Conservation (phyloP, 2,113 vertebrate genomes). For the Mugil cephalus region DNA sequence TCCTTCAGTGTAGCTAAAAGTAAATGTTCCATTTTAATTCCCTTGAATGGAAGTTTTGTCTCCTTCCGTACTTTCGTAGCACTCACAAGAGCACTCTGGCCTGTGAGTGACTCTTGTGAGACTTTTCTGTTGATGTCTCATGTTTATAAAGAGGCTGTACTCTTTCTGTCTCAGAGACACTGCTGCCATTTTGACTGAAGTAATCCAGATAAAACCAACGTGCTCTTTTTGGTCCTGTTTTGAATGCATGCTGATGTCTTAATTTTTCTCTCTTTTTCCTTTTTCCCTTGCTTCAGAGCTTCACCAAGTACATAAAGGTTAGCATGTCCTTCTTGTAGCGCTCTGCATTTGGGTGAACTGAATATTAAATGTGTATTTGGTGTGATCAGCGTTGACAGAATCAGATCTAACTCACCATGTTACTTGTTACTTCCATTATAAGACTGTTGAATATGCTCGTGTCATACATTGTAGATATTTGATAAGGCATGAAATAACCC, state of each 20-base stretch:
- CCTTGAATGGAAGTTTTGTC: background rate
- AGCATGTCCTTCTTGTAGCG: slow-evolving; percentile 87
- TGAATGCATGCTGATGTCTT: slow-evolving; percentile 58
- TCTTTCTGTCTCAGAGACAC: background rate
- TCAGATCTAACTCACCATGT: slow-evolving; percentile 18
- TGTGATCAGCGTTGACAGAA: slow-evolving; percentile 25
- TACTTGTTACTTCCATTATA: slow-evolving; percentile 7
- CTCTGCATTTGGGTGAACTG: slow-evolving; percentile 66
- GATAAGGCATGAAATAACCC: accelerated
- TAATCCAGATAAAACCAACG: slow-evolving; percentile 12
- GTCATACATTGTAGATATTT: slow-evolving; percentile 2
- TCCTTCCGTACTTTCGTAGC: background rate
- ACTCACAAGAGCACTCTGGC: background rate
- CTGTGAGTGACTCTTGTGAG: background rate
- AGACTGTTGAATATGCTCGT: background rate
- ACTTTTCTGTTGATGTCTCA: background rate
- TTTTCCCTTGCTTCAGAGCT: slow-evolving; percentile 96
- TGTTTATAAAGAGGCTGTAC: background rate
- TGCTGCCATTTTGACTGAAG: background rate
- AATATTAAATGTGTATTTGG: slow-evolving; percentile 40
- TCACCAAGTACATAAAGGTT: slow-evolving; percentile 99
- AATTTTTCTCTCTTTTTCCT: slow-evolving; percentile 68
- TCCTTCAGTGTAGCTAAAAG: background rate
- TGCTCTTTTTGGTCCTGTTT: slow-evolving; percentile 21
- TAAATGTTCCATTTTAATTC: background rate